Base-by-base conservation (phyloP, 2,113 vertebrate genomes). In the Nycticebus coucang region DNA sequence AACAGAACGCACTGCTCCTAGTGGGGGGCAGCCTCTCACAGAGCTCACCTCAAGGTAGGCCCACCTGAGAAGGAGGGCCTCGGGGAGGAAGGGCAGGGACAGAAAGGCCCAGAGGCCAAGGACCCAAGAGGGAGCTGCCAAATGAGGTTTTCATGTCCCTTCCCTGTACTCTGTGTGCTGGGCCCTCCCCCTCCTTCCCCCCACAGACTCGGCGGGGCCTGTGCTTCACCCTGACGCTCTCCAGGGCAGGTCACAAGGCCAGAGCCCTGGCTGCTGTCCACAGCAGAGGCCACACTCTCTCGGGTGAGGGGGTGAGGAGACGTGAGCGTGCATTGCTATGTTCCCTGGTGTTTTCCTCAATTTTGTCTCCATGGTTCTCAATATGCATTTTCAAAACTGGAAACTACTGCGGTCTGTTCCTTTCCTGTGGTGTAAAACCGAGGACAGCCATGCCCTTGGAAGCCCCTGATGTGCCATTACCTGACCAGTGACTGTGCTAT, bases 371-470 rank as follows among this genome's bases (percentile, higher is more conserved):
- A 37, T 4, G 0, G 4, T 77, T 50, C 22, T 77, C 26, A 28
- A 14, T 24, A 45, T 13, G 26, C 41, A 30, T 50, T 30, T 30
- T 77, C 14, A 50, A 77, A 45, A 50, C 74, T 33, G 28, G 12
- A 33, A 64, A 14, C 64, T 50, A 41, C 6, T 14, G 11, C 14
- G 18, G 74, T 33, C 64, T 14, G 30, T 14, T 28, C 30, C 9
- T 68, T 33, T 68, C 14, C 64, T 33, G 12, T 5, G 33, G 64
- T 13, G 30, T 30, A 33, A 66, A 68, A 14, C 64, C 12, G 12
- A 17, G 26, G 37, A 24, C 6, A 7, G 41, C 14, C 3, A 7
- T 8, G 26, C 4, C 0, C 41, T 17, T 17, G 13, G 26, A 18
- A 50, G 37, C 41, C 64, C 19, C 59, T 2, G 55, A 55, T 17